These are phyloP conservation scores for Tenualosa thibaudeaui DNA, from an alignment of 2,797 vertebrate species.

Conservation along the genomic window DNA sequence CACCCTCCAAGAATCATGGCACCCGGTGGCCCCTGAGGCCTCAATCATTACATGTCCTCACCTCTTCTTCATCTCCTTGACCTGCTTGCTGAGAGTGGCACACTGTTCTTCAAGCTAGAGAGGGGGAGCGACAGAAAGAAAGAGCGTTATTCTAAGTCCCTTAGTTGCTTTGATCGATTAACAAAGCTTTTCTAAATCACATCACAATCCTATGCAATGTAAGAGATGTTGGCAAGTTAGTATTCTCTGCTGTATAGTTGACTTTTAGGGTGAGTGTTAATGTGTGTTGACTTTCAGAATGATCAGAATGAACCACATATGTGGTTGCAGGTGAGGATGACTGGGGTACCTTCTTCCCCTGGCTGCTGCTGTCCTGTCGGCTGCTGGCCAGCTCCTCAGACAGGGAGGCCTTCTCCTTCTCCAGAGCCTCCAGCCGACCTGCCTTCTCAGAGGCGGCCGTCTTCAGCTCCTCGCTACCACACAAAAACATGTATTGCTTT, in stretches of 20 bases:
- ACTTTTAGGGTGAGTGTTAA: too few species aligned
- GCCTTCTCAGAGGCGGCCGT: conserved; percentile 78
- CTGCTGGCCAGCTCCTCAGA: conserved; percentile 78
- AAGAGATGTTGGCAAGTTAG: too few species aligned
- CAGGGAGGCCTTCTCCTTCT: conserved; percentile 87
- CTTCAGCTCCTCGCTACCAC: conserved; percentile 87
- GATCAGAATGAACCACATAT: too few species aligned
- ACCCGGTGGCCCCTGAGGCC: not conserved
- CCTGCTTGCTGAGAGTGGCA: conserved; percentile 86
- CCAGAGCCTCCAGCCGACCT: conserved; percentile 79
- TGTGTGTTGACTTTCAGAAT: not conserved
- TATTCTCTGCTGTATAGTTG: too few species aligned
- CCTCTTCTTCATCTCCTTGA: conserved; percentile 93
- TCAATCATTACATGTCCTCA: conserved; percentile 60
- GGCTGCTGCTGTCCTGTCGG: conserved; percentile 76
- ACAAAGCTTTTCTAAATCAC: too few species aligned
- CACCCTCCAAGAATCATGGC: not conserved
- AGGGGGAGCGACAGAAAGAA: not conserved
- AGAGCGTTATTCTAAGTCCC: not conserved
- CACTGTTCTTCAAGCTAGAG: conserved; percentile 86
- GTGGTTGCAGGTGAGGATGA: not conserved
- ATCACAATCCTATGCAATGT: too few species aligned
- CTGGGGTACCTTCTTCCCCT: conserved; percentile 41
- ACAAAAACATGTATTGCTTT: conserved; percentile 39
- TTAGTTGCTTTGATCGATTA: too few species aligned